Evolutionary conservation across 2,888 invertebrate species (phyloP).

Genomic region (Yponomeuta evonymella): DNA sequence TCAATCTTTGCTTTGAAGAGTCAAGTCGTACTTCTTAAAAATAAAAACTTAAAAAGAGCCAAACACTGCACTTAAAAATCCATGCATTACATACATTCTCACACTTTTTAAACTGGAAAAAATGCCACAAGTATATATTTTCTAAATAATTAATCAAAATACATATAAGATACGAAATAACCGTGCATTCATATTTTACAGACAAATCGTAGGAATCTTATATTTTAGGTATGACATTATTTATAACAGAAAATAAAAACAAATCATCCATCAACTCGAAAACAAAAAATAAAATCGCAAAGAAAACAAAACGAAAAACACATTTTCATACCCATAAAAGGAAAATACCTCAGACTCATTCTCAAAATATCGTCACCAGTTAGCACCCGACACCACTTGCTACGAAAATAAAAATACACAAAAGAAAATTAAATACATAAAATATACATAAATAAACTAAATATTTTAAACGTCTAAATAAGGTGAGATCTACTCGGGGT

Average conservation of each 20-base stretch:
- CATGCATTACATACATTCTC: conserved; percentile 23
- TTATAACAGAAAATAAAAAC: conserved; percentile 1
- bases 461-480: conserved; percentile 13
- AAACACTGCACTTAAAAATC: conserved; percentile 23
- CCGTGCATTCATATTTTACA: conserved; percentile 19
- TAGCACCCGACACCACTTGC: conserved; percentile 76
- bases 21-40: conserved; percentile 11
- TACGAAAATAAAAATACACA: conserved; percentile 35
- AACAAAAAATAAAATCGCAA: conserved; percentile 23
- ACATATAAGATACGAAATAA: conserved; percentile 30
- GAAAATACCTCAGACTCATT: conserved; percentile 83
- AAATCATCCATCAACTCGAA: background rate
- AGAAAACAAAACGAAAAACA: conserved; percentile 29
- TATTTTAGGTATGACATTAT: no score
- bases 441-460: conserved; percentile 18
- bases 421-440: conserved; percentile 23
- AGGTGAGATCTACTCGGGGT: no score
- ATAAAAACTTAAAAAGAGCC: conserved; percentile 19
- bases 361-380: conserved; percentile 86
- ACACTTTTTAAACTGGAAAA: conserved; percentile 20
- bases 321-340: conserved; percentile 18
- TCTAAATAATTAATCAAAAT: conserved; percentile 25
- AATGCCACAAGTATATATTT: background rate
- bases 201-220: conserved; percentile 25
- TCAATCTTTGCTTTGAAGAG: conserved; percentile 12